Base-by-base conservation (phyloP, 37 sponge, comb jelly and placozoan genomes). In the Cladorhizidae sp. region DNA sequence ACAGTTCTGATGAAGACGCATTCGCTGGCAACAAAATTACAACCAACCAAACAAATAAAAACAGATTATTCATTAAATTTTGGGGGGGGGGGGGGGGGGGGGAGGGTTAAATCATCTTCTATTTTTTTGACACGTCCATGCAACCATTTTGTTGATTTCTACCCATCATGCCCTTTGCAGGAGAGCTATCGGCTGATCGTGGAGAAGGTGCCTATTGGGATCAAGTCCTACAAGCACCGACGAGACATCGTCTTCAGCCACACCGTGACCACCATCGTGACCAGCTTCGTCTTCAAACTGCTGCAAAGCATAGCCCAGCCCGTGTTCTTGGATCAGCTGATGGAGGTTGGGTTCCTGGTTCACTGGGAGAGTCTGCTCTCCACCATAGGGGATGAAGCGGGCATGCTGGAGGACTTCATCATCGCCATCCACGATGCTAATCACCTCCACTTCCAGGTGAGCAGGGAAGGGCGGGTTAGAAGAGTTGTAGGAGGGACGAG, bases 301-400 rank as follows among this genome's bases (percentile, higher is more conserved):
- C 62, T 79, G 33, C 83, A 82, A 58, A 77, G 75, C 58, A 49
- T 86, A 3, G 77, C 71, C 29, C 63, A 76, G 22, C 49, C 45
- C 17, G 67, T 69, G 36, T 93, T 88, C 49, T 70, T 89, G 40
- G 78, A 43, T 20, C 92, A 91, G 86, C 73, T 91, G 55, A 9
- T 65, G 40, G 64, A 92, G 52, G 72, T 92, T 12, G 98, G 98
- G 40, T 94, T 90, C 71, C 87, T 97, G 45, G 68, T 91, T 1
- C 93, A 97, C 89, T 97, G 95, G 93, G 95, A 97, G 78, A 85
- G 83, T 70, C 72, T 94, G 9, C 84, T 97, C 72, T 89, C 91
- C 64, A 97, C 98, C 69, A 75, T 81, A 29, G 88, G 98, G n/a
- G 89, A 89, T 33, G 98, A 97, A 64, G 78, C 78, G 55, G 86